Percentiles rank a stretch among this genome's conserved stretches.
These are phyloP conservation scores for Rhegmatorhina hoffmannsi DNA, from an alignment of 2,113 vertebrate genomes.

Conservation along the genomic window DNA sequence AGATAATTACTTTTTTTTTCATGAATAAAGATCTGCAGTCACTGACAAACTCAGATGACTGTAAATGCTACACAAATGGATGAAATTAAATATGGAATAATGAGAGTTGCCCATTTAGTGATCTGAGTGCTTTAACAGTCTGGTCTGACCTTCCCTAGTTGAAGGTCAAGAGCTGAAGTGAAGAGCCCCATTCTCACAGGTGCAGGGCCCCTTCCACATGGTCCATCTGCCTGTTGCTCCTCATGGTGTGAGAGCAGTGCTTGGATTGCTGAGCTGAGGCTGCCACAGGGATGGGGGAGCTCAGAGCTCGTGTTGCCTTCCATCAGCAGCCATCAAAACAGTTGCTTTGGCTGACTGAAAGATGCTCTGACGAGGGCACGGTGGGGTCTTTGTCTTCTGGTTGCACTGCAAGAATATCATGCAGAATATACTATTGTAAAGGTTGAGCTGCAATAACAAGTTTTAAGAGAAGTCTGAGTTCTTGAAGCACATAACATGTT, in stretches of 20 bases:
- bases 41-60: neutral
- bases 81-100: neutral
- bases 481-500: accelerated
- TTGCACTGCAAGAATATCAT: neutral
- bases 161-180: neutral
- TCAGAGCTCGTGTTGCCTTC: neutral
- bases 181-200: accelerated
- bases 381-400: neutral
- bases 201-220: accelerated
- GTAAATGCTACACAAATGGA: neutral
- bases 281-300: neutral
- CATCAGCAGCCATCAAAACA: neutral
- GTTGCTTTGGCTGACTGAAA: neutral
- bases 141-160: neutral
- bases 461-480: neutral
- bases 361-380: neutral
- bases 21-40: neutral
- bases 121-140: neutral
- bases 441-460: neutral
- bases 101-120: neutral
- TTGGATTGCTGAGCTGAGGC: neutral
- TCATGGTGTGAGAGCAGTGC: neutral
- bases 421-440: neutral
- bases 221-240: neutral
- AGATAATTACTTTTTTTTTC: neutral